Evolutionary conservation across 2,113 vertebrate genomes (phyloP).

Genomic region (Redunca redunca): DNA sequence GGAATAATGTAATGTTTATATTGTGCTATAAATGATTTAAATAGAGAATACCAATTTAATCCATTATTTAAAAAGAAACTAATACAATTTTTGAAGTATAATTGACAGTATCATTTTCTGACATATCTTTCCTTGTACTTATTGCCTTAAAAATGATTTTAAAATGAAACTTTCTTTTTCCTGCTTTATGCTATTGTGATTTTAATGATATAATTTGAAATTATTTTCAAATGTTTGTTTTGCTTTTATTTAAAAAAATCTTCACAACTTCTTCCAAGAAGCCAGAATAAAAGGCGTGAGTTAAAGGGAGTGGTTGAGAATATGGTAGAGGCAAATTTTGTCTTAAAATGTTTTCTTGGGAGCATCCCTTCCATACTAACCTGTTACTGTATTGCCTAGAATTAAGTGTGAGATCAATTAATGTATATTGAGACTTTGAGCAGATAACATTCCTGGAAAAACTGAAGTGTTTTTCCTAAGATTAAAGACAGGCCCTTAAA

Average conservation of each 20-base stretch:
- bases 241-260: background rate
- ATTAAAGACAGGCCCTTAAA: background rate
- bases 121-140: background rate
- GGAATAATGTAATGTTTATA: background rate
- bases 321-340: background rate
- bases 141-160: background rate
- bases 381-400: background rate
- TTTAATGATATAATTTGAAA: background rate
- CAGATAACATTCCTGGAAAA: background rate
- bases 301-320: background rate
- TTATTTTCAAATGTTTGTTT: background rate
- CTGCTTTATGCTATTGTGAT: background rate
- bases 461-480: background rate
- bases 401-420: background rate
- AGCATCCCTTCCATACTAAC: fast-evolving
- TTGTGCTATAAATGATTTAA: background rate
- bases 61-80: background rate
- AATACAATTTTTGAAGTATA: background rate
- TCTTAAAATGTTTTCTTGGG: background rate
- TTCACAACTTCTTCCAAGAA: background rate
- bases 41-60: background rate
- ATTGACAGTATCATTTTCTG: background rate
- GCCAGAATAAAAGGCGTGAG: background rate
- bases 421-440: background rate
- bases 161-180: background rate